Evolutionary conservation across 2,113 vertebrate species (phyloP), one percentile per base, ranked within the genome.

Genomic region (Seriola aureovittata): DNA sequence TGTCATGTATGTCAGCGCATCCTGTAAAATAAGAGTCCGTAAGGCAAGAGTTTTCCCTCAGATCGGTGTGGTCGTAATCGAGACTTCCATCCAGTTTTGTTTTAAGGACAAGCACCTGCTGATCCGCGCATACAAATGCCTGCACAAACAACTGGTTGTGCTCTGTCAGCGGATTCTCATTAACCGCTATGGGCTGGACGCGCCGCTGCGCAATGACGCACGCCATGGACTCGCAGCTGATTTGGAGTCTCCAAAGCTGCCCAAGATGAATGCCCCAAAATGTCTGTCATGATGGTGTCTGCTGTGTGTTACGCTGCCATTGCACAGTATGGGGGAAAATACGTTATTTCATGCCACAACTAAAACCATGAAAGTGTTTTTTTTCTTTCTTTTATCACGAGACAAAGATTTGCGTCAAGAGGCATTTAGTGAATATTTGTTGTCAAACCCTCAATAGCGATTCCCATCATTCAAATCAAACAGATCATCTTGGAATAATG

Each of bases 151-250:
- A 87, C 86, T 83, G 92, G 65, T 86, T 84, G 78, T 91, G 89
- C 80, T 91, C 89, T 29, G 84, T 92, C 91, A 91, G 87, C 88
- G 79, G 78, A 85, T 90, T 92, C 52, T 71, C 82, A 52, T 70
- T 62, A 87, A 86, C 74, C 79, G 52, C 81, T 62, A 44, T 55
- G 87, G 68, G 86, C 65, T 83, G 77, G 84, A 87, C 75, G 81
- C 84, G 85, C 84, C n/a, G 62, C 82, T 89, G 90, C 91, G 89
- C 90, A 93, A 93, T 93, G 92, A 94, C 90, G 92, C 93, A 90
- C 89, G 77, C 78, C 60, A 75, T 73, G 77, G 25, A 82, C 71
- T 59, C 62, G 80, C 69, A 81, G 81, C 79, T 75, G 85, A 90
- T 90, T 80, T 90, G 78, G 86, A 91, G 73, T 85, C 75, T 87